Evolutionary conservation across 2,113 vertebrate species (phyloP).

Genomic region (Tyrannus savana): DNA sequence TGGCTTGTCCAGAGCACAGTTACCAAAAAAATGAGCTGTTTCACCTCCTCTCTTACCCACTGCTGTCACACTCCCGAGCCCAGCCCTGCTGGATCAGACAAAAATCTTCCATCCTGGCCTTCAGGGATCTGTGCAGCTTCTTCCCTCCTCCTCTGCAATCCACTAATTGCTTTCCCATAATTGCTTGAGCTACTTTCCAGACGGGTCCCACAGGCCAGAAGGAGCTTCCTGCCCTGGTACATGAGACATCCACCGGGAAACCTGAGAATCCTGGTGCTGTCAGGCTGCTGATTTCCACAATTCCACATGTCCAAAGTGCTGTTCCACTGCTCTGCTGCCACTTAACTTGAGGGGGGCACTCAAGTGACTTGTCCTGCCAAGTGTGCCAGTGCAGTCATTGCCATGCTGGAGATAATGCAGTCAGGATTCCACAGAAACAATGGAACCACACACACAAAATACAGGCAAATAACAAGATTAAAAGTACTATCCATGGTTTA

Average conservation of each 20-base stretch:
- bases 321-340: neutral
- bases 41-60: neutral
- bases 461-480: neutral
- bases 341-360: neutral
- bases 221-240: neutral
- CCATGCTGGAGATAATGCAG: rapidly evolving
- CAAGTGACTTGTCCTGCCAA: neutral
- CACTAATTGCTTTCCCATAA: neutral
- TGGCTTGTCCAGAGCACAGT: neutral
- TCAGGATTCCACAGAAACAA: neutral
- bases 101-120: neutral
- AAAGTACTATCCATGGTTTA: rapidly evolving
- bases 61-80: neutral
- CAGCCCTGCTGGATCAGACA: neutral
- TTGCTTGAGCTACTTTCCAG: neutral
- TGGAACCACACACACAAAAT: rapidly evolving
- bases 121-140: neutral
- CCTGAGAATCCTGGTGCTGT: rapidly evolving
- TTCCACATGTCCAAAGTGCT: neutral
- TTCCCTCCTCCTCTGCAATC: neutral
- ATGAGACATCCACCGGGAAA: neutral
- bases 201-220: neutral
- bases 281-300: neutral
- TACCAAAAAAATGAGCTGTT: neutral
- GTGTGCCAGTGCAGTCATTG: neutral